Conservation (phyloP, 2,797 vertebrate genomes). For the Chanos chanos region DNA sequence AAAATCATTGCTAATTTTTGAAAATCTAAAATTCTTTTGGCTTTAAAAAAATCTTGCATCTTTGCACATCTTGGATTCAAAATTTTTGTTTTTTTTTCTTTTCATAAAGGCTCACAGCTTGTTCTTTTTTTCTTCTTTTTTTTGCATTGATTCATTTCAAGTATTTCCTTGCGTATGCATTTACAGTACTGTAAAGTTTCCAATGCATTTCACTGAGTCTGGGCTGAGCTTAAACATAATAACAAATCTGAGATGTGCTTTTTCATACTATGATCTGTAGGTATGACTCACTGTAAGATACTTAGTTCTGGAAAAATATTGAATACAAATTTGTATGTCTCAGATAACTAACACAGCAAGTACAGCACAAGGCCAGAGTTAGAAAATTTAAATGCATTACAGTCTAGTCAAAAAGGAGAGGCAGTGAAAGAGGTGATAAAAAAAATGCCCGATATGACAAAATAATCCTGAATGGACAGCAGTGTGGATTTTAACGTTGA, state of each 20-base stretch:
- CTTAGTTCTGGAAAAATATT: background rate
- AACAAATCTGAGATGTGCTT: background rate
- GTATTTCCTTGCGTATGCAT: conserved; percentile 50
- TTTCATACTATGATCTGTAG: no score
- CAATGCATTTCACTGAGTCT: conserved; percentile 15
- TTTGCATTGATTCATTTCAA: conserved; percentile 62
- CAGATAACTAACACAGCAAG: no score
- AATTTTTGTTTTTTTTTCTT: conserved; percentile 8
- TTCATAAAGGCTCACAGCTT: conserved; percentile 27
- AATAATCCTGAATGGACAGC: no score
- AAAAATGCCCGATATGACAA: no score
- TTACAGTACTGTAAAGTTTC: conserved; percentile 27
- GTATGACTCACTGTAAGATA: background rate
- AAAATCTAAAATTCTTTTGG: conserved; percentile 10
- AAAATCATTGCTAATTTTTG: no score
- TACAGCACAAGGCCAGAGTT: no score
- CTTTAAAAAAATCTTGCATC: background rate
- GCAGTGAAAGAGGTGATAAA: no score
- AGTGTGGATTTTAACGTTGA: no score
- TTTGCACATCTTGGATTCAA: background rate
- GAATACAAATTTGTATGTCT: background rate
- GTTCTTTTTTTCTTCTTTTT: conserved; percentile 13
- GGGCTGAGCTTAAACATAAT: background rate
- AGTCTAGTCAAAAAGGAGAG: no score
- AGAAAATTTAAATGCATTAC: no score